Percentiles rank a stretch among this genome's conserved stretches.
These are phyloP conservation scores for Littorina saxatilis DNA, from an alignment of 1,140 invertebrate species.

Conservation along the genomic window DNA sequence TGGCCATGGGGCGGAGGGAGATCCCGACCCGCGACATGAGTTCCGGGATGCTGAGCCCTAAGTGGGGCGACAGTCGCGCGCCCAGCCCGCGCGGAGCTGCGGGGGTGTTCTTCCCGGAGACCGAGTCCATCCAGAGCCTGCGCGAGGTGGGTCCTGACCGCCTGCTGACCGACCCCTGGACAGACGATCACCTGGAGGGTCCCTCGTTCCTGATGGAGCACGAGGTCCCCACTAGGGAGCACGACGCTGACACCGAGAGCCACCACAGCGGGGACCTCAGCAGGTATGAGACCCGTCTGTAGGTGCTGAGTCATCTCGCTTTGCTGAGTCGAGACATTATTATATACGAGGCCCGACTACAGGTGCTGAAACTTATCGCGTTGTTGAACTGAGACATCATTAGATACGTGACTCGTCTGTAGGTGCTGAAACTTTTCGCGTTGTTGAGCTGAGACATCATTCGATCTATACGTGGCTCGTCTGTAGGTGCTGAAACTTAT, in stretches of 20 bases:
- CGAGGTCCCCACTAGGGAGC: slow-evolving; percentile 41
- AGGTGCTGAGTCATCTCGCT: not conserved
- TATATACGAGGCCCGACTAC: slow-evolving; percentile 37
- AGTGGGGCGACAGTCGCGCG: slow-evolving; percentile 63
- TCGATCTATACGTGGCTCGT: slow-evolving; percentile 26
- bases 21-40: slow-evolving; percentile 51
- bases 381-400: not conserved
- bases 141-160: slow-evolving; percentile 44
- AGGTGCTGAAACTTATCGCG: not conserved
- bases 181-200: slow-evolving; percentile 35
- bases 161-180: slow-evolving; percentile 40
- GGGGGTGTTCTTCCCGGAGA: slow-evolving; percentile 68
- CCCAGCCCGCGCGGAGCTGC: slow-evolving; percentile 61
- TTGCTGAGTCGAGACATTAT: not conserved
- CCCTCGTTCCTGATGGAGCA: slow-evolving; percentile 39
- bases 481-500: slow-evolving; percentile 8
- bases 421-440: too few relatives aligned
- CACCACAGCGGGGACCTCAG: slow-evolving; percentile 43
- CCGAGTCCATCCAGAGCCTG: slow-evolving; percentile 56
- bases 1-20: slow-evolving; percentile 60
- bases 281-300: slow-evolving; percentile 42
- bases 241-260: slow-evolving; percentile 46
- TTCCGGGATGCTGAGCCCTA: slow-evolving; percentile 61
- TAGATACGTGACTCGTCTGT: not conserved
- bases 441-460: not conserved